These are phyloP conservation scores for Siniperca undulata DNA, from an alignment of 2,797 vertebrate genomes.

Conservation along the genomic window DNA sequence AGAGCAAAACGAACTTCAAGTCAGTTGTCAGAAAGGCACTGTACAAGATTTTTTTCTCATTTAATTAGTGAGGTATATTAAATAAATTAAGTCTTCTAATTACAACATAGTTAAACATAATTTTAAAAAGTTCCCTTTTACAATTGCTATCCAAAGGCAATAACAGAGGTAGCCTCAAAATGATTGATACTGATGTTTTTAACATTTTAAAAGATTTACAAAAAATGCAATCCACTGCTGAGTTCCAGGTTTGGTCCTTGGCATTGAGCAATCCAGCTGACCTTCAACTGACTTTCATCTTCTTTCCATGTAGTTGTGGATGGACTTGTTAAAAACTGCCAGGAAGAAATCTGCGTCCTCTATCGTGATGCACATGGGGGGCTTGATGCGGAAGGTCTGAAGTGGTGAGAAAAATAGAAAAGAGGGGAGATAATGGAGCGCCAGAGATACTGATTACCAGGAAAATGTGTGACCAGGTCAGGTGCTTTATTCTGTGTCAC, in stretches of 20 bases:
- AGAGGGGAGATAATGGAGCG: background rate
- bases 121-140: background rate
- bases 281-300: slow-evolving; percentile 54
- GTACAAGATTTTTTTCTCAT: background rate
- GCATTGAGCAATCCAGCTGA: background rate
- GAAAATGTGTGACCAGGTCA: background rate
- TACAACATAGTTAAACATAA: background rate
- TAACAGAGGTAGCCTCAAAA: background rate
- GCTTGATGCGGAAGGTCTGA: slow-evolving; percentile 92
- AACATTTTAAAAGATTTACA: background rate
- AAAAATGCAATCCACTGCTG: background rate
- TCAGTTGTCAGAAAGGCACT: background rate
- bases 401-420: slow-evolving; percentile 6
- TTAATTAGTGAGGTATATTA: background rate
- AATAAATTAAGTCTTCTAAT: background rate
- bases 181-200: background rate
- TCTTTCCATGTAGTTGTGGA: slow-evolving; percentile 84
- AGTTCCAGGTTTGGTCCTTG: background rate
- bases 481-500: background rate
- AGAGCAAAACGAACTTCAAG: background rate
- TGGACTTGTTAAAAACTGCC: slow-evolving; percentile 86
- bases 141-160: background rate
- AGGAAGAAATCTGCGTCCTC: slow-evolving; percentile 90
- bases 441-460: background rate
- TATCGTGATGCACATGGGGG: slow-evolving; percentile 93